phyloP scores from a whole-genome alignment of 1,140 invertebrate genomes.

The Chymomyza costata region DNA sequence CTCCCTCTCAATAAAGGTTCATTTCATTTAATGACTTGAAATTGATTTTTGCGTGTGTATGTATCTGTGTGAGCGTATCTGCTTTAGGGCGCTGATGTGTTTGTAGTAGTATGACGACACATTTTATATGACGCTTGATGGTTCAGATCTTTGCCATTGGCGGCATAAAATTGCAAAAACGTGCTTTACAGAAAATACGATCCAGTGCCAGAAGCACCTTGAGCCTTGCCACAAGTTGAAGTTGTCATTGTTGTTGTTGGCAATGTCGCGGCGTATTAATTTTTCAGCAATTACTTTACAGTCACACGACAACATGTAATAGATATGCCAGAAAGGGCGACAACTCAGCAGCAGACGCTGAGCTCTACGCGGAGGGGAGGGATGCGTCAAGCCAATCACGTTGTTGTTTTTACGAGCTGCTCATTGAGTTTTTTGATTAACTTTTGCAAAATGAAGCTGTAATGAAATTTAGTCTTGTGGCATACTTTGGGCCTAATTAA shows the following conservation, averaged over 20 bases:
- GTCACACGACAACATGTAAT: constrained; percentile 61
- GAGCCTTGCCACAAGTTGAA: constrained; percentile 5
- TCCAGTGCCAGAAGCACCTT: constrained; percentile 16
- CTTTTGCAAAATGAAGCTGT: constrained; percentile 64
- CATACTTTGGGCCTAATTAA: constrained; percentile 40
- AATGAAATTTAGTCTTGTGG: constrained; percentile 73
- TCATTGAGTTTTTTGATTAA: constrained; percentile 73
- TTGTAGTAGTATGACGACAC: constrained; percentile 21
- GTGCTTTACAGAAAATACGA: constrained; percentile 61
- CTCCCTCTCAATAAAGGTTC: constrained; percentile 60
- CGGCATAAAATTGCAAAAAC: constrained; percentile 60
- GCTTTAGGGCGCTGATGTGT: not conserved
- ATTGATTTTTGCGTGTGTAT: constrained; percentile 65
- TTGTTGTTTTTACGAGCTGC: constrained; percentile 58
- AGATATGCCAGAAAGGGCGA: constrained; percentile 28
- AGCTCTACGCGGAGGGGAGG: constrained; percentile 1
- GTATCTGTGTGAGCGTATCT: not conserved
- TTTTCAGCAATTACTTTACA: constrained; percentile 70
- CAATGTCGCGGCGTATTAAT: constrained; percentile 50
- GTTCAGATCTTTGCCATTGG: constrained; percentile 28
- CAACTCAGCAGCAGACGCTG: not conserved
- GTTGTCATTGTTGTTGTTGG: constrained; percentile 8
- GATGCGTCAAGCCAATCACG: not conserved
- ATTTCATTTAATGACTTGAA: constrained; percentile 75
- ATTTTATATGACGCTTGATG: constrained; percentile 51